A percentile compares a stretch with the other conserved stretches of the same genome.
phyloP scores from a whole-genome alignment of 1,140 invertebrate species.

The Pogonomyrmex barbatus region DNA sequence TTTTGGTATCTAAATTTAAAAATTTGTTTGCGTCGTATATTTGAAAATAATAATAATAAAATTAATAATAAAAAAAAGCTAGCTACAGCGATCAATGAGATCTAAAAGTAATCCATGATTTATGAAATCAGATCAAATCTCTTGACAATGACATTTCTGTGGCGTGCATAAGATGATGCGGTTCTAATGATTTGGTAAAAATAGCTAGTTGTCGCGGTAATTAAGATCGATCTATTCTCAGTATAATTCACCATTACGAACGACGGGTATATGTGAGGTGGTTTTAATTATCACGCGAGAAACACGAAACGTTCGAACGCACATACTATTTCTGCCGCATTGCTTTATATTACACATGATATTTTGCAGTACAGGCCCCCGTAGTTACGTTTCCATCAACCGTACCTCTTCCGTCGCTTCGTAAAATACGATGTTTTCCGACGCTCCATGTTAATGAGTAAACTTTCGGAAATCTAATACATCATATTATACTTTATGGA shows the following conservation, averaged over 20 bases:
- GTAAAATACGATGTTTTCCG: conserved; percentile 48
- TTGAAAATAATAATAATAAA: too few species aligned
- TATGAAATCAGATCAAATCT: conserved; percentile 4
- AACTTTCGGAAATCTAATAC: conserved; percentile 54
- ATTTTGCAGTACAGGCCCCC: conserved; percentile 1
- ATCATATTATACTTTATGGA: conserved; percentile 20
- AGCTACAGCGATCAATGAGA: not conserved
- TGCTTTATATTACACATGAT: conserved; percentile 49
- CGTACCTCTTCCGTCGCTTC: not conserved
- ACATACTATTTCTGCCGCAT: conserved; percentile 31
- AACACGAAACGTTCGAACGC: conserved; percentile 40
- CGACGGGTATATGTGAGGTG: conserved; percentile 9
- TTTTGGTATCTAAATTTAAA: not conserved
- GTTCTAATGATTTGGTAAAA: conserved; percentile 17
- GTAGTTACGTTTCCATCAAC: conserved; percentile 34
- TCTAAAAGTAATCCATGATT: not conserved
- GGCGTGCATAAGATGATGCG: conserved; percentile 8
- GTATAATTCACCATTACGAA: conserved; percentile 10
- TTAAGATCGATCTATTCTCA: conserved; percentile 55
- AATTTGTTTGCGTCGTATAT: not conserved
- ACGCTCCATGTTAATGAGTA: conserved; percentile 40
- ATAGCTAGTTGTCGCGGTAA: conserved; percentile 53
- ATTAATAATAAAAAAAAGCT: not conserved
- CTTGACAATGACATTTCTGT: conserved; percentile 1
- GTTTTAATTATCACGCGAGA: conserved; percentile 53